Evolutionary conservation across 2,797 vertebrate genomes (phyloP), one percentile per base, ranked within the genome.

Genomic region (Harpagifer antarcticus): DNA sequence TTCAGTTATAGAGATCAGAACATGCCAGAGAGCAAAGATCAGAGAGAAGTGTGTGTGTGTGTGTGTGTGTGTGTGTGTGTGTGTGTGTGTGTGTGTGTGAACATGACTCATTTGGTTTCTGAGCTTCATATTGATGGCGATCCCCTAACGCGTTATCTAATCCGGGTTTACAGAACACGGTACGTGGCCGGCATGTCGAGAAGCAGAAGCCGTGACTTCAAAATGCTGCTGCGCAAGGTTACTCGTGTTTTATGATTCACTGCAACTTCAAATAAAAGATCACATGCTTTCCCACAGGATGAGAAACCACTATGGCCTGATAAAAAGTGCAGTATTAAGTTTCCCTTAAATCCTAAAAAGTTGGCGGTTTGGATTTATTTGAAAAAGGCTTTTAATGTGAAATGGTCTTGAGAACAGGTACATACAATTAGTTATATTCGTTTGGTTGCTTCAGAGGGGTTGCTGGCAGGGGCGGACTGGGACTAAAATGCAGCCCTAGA

Each of bases 21-120:
- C 52, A 61, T 61, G 68, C 78, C 68, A 81, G 45, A 44, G 64
- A 78, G 74, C 65, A 83, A 49, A 84, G 66, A 83, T 78, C 74
- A 78, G 74, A 77, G 57, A 80, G 59, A 7, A n/a, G 57, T 56
- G n/a, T 40, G 49, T 40, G 55, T 27, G 76, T 40, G 74, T 55
- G 33, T 33, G 31, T 33, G 31, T 33, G 31, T 33, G 31, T 33
- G 31, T 33, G 31, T 33, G 31, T 33, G 31, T 33, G 31, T 33
- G 31, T 33, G 31, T 33, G 31, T 33, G 5, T 33, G 31, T 33
- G 31, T 33, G 31, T 33, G 31, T 23, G 33, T 66, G 84, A 81
- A 85, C 72, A 86, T 76, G 81, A 91, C 79, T 88, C 89, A 86
- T 88, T 88, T 81, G 66, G 58, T 84, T 84, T 50, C 71, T 82